A percentile compares a stretch with the other conserved stretches of the same genome.
Evolutionary conservation across 2,113 vertebrate genomes (phyloP).

Genomic region (Podocnemis expansa): DNA sequence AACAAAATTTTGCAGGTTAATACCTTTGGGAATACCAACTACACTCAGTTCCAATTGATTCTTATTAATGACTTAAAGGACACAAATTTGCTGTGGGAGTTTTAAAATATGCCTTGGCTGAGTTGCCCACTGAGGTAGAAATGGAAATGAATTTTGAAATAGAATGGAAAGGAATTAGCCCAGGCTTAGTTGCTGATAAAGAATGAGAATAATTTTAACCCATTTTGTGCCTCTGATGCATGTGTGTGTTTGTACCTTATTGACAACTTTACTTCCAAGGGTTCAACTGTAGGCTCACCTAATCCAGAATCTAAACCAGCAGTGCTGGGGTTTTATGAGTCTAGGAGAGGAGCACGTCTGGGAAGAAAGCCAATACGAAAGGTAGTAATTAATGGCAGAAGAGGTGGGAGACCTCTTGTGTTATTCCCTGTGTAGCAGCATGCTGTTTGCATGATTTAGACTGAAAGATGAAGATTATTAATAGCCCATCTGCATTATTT

Average conservation of each 20-base stretch:
- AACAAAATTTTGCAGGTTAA: not conserved
- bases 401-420: rapidly evolving
- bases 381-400: rapidly evolving
- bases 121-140: not conserved
- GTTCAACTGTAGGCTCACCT: too few relatives aligned
- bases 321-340: not conserved
- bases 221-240: not conserved
- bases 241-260: not conserved
- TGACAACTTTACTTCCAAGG: not conserved
- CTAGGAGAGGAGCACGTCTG: not conserved
- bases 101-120: not conserved
- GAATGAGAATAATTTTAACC: not conserved
- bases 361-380: rapidly evolving
- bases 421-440: not conserved
- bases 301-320: not conserved
- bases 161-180: not conserved
- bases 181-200: not conserved
- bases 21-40: not conserved
- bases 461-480: not conserved
- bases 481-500: rapidly evolving
- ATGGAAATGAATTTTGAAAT: not conserved
- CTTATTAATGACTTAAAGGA: not conserved
- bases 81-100: not conserved
- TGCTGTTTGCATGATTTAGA: not conserved
- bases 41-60: not conserved